Conservation (phyloP, 2,113 vertebrate genomes). For the Hystrix cristata region DNA sequence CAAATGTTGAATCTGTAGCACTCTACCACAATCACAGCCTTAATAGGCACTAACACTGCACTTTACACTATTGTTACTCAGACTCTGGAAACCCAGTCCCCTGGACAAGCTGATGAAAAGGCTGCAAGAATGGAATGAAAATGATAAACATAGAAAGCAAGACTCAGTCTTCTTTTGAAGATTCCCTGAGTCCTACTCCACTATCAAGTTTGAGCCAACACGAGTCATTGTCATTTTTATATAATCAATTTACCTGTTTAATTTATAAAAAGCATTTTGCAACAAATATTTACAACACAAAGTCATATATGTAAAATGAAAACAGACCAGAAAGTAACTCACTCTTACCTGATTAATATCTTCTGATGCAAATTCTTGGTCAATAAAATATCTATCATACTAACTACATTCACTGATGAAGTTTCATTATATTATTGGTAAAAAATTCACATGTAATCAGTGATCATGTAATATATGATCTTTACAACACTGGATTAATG, state of each 20-base stretch:
- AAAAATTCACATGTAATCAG: neutral
- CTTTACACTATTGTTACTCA: neutral
- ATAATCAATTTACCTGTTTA: neutral
- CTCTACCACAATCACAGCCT: neutral
- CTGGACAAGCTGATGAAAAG: neutral
- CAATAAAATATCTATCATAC: neutral
- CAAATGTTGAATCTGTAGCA: constrained; percentile 2
- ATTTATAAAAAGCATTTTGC: neutral
- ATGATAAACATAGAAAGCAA: neutral
- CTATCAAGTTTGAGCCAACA: constrained; percentile 8
- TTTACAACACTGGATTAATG: neutral
- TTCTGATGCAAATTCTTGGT: neutral
- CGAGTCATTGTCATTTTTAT: neutral
- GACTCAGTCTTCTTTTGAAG: neutral
- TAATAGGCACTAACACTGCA: neutral
- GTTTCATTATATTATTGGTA: neutral
- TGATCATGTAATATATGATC: neutral
- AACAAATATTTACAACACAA: constrained; percentile 35
- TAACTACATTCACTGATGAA: neutral
- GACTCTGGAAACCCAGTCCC: neutral
- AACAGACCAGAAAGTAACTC: neutral
- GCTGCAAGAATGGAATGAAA: neutral
- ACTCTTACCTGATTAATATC: neutral
- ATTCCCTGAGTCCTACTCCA: neutral
- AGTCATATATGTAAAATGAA: neutral